Base-by-base conservation (phyloP, 2,113 vertebrate species). In the Furnarius figulus region DNA sequence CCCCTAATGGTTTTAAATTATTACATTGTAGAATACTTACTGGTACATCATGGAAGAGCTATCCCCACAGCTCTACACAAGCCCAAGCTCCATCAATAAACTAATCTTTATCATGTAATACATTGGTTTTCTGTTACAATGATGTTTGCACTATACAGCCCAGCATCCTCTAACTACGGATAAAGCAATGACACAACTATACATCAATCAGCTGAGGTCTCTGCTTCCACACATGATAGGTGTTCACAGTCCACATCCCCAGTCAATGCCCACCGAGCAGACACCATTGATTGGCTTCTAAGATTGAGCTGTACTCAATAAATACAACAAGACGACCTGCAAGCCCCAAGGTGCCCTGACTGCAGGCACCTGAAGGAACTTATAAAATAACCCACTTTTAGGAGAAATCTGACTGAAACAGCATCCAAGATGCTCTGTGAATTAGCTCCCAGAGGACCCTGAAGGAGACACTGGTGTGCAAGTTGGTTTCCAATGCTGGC, bases 1-100 rank as follows among this genome's bases (percentile, higher is more conserved):
- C 87, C 1, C 9, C 92, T 96, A 96, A 96, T 95, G 94, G 95
- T 84, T 97, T 95, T 96, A 96, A 96, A 94, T 94, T 96, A 97
- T 95, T 97, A 90, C 96, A 96, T 95, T 95, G 96, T 93, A 96
- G 85, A 94, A 84, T 92, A 66, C 55, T 97, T 94, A 95, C 84
- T 87, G 84, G 86, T 96, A 97, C 93, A 97, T 75, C 88, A 59
- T 25, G 68, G 90, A 78, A 91, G 87, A 95, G 81, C 82, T 79
- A 52, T 91, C 84, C 81, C 75, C 77, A 92, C 82, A 94, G 95
- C 94, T 94, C 93, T 53, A 12, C 88, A 79, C 85, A 59, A 83
- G 86, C 83, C 74, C 81, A 72, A 25, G 63, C 72, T 86, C 90
- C 88, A 66, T 81, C 96, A 96, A 91, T 96, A 87, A 81, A 94